Percentiles rank a stretch among this genome's conserved stretches.
These are phyloP conservation scores for Harlomillsia oculata DNA, from an alignment of 1,140 invertebrate species.

Conservation along the genomic window DNA sequence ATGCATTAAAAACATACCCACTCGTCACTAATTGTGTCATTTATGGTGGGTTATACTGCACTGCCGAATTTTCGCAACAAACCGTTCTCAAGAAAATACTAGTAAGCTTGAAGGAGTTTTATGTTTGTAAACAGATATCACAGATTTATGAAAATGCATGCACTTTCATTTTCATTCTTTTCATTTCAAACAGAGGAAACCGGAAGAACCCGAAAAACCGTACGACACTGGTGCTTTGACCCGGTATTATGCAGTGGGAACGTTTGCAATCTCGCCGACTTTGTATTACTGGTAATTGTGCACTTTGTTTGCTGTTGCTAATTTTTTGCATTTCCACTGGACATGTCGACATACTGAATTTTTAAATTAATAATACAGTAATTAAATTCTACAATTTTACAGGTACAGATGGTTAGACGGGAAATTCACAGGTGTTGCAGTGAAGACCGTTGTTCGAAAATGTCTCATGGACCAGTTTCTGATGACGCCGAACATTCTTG, in stretches of 20 bases:
- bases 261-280: slow-evolving; percentile 50
- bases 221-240: slow-evolving; percentile 47
- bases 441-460: slow-evolving; percentile 56
- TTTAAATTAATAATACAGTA: too few species aligned
- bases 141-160: slow-evolving; percentile 6
- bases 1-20: slow-evolving; percentile 46
- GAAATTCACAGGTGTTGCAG: slow-evolving; percentile 53
- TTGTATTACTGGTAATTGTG: slow-evolving; percentile 53
- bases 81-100: slow-evolving; percentile 53
- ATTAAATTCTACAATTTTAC: slow-evolving; percentile 30
- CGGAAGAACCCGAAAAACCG: slow-evolving; percentile 39
- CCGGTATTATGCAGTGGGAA: slow-evolving; percentile 52
- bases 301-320: too few species aligned
- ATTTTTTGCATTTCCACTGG: too few species aligned
- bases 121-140: slow-evolving; percentile 18
- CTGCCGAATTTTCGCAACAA: slow-evolving; percentile 68
- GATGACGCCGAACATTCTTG: slow-evolving; percentile 58
- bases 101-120: slow-evolving; percentile 42
- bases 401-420: slow-evolving; percentile 72
- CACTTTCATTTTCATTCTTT: slow-evolving; percentile 29
- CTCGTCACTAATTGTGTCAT: slow-evolving; percentile 60
- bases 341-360: too few species aligned
- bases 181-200: slow-evolving; percentile 39
- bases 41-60: slow-evolving; percentile 65
- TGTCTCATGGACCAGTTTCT: slow-evolving; percentile 65